A percentile compares a stretch with the other conserved stretches of the same genome.
These are phyloP conservation scores for Scortum barcoo DNA, from an alignment of 2,113 vertebrate species.

Conservation along the genomic window DNA sequence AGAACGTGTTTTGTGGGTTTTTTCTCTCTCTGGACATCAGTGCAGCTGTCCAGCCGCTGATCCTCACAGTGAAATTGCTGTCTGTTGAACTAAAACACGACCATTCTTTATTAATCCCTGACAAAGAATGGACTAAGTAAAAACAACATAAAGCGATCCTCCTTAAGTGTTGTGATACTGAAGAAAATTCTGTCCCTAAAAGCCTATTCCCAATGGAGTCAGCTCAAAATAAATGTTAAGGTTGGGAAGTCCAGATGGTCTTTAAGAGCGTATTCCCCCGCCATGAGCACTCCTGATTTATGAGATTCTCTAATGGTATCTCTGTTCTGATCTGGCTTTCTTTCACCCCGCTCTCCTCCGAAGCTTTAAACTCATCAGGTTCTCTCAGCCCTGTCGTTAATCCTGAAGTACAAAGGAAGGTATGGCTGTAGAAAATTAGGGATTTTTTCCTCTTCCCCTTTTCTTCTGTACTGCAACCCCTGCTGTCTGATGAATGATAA, in stretches of 20 bases:
- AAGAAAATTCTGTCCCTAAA: conserved; percentile 58
- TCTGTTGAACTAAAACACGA: conserved; percentile 5
- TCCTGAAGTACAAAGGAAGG: conserved; percentile 84
- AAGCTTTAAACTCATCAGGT: conserved; percentile 85
- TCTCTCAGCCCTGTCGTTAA: conserved; percentile 82
- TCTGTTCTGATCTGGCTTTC: conserved; percentile 83
- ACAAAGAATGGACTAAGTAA: conserved; percentile 27
- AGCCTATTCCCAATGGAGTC: conserved; percentile 65
- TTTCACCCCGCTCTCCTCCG: conserved; percentile 81
- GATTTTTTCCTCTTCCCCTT: conserved; percentile 51
- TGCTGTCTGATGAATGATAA: conserved; percentile 83
- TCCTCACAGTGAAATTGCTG: background rate
- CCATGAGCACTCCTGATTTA: conserved; percentile 84
- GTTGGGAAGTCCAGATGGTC: conserved; percentile 83
- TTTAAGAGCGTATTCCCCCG: conserved; percentile 76
- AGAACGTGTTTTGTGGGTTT: background rate
- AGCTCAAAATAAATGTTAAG: conserved; percentile 79
- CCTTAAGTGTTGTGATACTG: conserved; percentile 20
- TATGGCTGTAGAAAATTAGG: conserved; percentile 79
- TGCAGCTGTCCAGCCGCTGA: background rate
- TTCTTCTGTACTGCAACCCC: conserved; percentile 60
- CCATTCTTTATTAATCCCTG: conserved; percentile 39
- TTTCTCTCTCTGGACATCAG: background rate
- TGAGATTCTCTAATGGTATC: conserved; percentile 85
- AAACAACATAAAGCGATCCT: conserved; percentile 42